These are phyloP conservation scores for Melitaea athalia DNA, from an alignment of 2,888 invertebrate species.

Conservation along the genomic window DNA sequence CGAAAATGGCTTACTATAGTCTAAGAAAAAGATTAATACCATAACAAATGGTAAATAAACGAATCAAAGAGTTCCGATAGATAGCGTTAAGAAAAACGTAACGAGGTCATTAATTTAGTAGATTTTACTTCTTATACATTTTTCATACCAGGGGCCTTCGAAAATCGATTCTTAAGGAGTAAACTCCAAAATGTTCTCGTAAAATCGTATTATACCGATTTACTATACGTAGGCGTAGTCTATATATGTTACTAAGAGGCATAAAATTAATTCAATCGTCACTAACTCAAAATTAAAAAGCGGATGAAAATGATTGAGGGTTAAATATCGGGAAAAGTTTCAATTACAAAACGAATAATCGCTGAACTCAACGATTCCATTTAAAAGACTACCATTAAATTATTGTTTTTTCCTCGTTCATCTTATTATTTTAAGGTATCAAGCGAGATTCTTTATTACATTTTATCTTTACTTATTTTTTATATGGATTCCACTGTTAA, in stretches of 20 bases:
- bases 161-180: no score
- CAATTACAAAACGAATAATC: conserved; percentile 13
- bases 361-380: conserved; percentile 8
- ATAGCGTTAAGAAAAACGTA: no score
- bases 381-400: conserved; percentile 9
- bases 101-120: no score
- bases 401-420: conserved; percentile 1
- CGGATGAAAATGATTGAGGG: conserved; percentile 10
- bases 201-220: no score
- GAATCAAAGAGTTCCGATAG: no score
- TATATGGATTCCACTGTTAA: background rate
- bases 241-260: background rate
- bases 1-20: no score
- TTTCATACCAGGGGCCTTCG: no score
- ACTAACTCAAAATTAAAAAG: conserved; percentile 8
- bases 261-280: background rate
- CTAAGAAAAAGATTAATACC: no score
- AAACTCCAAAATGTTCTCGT: no score
- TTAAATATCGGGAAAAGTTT: conserved; percentile 17
- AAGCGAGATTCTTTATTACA: background rate
- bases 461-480: background rate
- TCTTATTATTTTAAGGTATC: background rate
- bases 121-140: no score
- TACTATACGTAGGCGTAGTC: no score
- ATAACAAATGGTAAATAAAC: no score